These are phyloP conservation scores for Sebastes elongatus DNA, from an alignment of 2,797 vertebrate species.

Conservation along the genomic window DNA sequence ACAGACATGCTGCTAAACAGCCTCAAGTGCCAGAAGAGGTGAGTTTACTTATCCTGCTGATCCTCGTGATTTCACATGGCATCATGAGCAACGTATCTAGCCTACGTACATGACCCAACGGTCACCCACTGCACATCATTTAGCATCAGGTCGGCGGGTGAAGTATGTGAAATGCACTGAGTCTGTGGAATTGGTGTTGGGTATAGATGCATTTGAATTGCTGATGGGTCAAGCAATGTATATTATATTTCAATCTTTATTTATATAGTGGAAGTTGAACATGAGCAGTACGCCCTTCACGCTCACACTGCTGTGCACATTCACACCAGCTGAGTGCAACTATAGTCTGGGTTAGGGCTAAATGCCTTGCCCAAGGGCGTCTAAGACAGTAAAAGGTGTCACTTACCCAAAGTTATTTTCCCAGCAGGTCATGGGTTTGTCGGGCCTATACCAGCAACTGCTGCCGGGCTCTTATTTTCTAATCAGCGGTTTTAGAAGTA, in stretches of 20 bases:
- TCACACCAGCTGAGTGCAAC: slow-evolving; percentile 1
- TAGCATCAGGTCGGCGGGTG: slow-evolving; percentile 1
- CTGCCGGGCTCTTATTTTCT: neutral
- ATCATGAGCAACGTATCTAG: slow-evolving; percentile 43
- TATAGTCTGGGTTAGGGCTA: neutral
- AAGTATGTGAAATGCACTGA: neutral
- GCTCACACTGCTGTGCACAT: neutral
- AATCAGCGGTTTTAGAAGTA: neutral
- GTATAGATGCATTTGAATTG: neutral
- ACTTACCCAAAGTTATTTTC: neutral
- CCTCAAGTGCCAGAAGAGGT: slow-evolving; percentile 77
- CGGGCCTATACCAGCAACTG: neutral
- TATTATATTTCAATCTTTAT: neutral
- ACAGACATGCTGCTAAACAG: slow-evolving; percentile 81
- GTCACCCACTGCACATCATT: slow-evolving; percentile 28
- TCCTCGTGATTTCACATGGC: slow-evolving; percentile 72
- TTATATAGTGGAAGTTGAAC: slow-evolving; percentile 2
- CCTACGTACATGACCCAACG: slow-evolving; percentile 31
- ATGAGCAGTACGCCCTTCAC: neutral
- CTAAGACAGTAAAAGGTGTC: neutral
- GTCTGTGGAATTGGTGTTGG: neutral
- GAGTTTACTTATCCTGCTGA: slow-evolving; percentile 71
- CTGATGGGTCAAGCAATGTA: neutral
- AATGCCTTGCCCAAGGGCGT: slow-evolving; percentile 15
- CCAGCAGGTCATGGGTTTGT: neutral